Evolutionary conservation across 2,113 vertebrate genomes (phyloP).

Genomic region (Cisticola juncidis): DNA sequence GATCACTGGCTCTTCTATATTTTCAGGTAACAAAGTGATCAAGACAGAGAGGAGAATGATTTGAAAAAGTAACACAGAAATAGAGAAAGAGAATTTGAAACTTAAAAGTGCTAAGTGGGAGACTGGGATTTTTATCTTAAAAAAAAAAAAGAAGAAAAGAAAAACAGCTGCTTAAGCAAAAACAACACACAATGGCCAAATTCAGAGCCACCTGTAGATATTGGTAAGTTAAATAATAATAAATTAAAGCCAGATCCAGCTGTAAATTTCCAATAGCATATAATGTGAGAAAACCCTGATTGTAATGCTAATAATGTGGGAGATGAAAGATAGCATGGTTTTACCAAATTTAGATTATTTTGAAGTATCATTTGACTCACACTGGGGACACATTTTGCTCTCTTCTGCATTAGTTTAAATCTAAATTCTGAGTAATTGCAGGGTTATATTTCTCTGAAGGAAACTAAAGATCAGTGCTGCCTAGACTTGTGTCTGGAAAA

Average conservation of each 20-base stretch:
- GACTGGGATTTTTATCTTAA: background rate
- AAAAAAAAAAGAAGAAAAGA: background rate
- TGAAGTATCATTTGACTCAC: background rate
- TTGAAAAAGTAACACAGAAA: background rate
- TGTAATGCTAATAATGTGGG: background rate
- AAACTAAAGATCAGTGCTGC: background rate
- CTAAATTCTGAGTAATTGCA: background rate
- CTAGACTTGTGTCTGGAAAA: conserved; percentile 3
- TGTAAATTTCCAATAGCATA: background rate
- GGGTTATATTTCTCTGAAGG: background rate
- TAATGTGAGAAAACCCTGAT: background rate
- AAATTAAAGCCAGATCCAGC: background rate
- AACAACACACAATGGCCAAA: background rate
- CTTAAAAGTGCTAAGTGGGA: background rate
- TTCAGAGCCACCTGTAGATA: background rate
- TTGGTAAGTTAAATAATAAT: background rate
- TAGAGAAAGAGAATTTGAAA: background rate
- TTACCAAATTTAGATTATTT: background rate
- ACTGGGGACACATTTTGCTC: background rate
- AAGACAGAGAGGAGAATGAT: background rate
- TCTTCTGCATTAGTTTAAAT: background rate
- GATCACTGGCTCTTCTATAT: background rate
- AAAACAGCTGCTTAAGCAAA: background rate
- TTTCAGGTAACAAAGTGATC: background rate
- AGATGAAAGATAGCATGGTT: background rate